A percentile compares a stretch with the other conserved stretches of the same genome.
Evolutionary conservation across 2,797 vertebrate genomes (phyloP).

Genomic region (Oreonectes daqikongensis): DNA sequence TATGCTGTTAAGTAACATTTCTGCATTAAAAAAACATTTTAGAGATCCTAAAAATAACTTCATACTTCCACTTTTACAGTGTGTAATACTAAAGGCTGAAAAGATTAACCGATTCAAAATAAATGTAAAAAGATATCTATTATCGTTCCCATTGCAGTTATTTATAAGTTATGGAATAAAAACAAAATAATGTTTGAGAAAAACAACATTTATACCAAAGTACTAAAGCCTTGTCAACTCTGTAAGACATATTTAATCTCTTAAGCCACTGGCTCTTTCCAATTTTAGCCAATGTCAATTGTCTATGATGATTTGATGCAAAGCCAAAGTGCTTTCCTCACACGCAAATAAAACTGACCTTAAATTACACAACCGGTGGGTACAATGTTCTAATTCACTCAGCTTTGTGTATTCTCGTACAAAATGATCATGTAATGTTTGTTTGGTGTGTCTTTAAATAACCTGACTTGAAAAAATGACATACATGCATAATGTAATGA

Average conservation of each 20-base stretch:
- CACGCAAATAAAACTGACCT: conserved; percentile 25
- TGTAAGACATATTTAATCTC: conserved; percentile 40
- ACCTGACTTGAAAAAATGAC: background rate
- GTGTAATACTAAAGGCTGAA: background rate
- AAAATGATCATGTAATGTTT: conserved; percentile 6
- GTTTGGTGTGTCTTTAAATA: background rate
- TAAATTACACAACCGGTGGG: conserved; percentile 41
- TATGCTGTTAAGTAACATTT: background rate
- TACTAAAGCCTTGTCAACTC: conserved; percentile 36
- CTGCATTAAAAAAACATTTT: no score
- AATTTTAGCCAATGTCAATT: conserved; percentile 35
- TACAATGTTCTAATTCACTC: conserved; percentile 10
- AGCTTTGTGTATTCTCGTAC: background rate
- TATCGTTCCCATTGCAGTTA: no score
- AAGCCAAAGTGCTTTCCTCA: conserved; percentile 24
- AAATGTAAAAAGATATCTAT: no score
- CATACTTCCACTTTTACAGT: background rate
- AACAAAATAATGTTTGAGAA: background rate
- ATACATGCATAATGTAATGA: conserved; percentile 16
- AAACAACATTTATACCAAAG: conserved; percentile 18
- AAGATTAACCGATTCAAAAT: background rate
- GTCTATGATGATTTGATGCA: background rate
- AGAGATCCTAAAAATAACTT: background rate
- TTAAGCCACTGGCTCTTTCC: conserved; percentile 13
- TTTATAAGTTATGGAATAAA: background rate